Evolutionary conservation across 2,797 vertebrate species (phyloP), one percentile per base, ranked within the genome.

Genomic region (Enteromius viviparus): DNA sequence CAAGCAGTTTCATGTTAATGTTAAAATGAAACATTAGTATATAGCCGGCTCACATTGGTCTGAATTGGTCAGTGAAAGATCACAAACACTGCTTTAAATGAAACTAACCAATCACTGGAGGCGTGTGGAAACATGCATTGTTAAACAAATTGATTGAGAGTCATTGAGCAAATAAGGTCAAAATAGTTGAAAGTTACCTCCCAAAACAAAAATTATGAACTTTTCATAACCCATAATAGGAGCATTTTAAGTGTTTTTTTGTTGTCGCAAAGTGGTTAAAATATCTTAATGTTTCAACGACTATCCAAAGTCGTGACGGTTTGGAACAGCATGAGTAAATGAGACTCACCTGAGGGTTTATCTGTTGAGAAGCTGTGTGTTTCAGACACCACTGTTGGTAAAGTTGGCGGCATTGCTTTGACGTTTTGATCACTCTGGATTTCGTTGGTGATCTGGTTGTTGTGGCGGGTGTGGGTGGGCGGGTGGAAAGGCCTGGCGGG

Each of bases 371-470:
- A 96, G 86, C 95, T 95, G 86, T 97, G 96, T 26, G 96, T 97
- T 77, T 96, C 96, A 6, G 94, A 83, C 19, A 96, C 96, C 96
- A 97, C 97, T 2, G 97, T 98, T 29, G 97, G 96, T 85, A 97
- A 91, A 32, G 95, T 90, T 1, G 95, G 96, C 3, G 95, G 95
- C 9, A 95, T 91, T 85, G 95, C 94, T 90, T 99, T 98, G 80
- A 96, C 87, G 87, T 96, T 96, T 90, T 96, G 97, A 87, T 99
- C 97, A 8, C 96, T 97, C 89, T 98, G 98, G 90, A 98, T 98
- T 92, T 98, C 97, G 0, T 98, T 98, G 91, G 96, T 98, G 89
- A 99, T 97, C 86, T 98, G 97, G 84, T 96, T 97, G 89, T 94
- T 95, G 21, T 84, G 40, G 32, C 96, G 95, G 82, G 96, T 97